Evolutionary conservation across 2,888 invertebrate genomes (phyloP).

Genomic region (Tubulanus polymorphus): DNA sequence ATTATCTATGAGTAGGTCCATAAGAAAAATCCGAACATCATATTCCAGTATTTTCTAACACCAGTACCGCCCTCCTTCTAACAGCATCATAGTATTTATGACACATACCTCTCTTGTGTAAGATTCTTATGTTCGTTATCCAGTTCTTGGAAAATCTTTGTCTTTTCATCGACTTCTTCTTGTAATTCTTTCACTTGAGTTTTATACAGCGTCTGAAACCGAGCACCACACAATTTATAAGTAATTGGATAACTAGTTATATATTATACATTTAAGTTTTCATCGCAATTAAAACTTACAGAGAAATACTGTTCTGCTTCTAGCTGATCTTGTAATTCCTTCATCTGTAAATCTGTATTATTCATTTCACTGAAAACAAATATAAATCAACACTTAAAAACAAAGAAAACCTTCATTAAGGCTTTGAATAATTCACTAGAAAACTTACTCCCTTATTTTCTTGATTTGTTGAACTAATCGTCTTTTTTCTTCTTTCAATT

Average conservation of each 20-base stretch:
- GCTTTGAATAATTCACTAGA: neutral
- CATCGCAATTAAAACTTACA: conserved; percentile 52
- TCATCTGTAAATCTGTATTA: conserved; percentile 70
- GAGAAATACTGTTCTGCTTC: conserved; percentile 96
- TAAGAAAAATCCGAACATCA: no score
- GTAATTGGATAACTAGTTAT: neutral
- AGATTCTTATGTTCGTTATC: conserved; percentile 71
- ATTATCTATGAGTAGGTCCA: no score
- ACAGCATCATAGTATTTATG: no score
- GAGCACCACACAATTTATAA: conserved; percentile 1
- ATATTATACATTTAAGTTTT: neutral
- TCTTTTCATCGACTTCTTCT: conserved; percentile 84
- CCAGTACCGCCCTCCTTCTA: no score
- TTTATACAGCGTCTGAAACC: conserved; percentile 75
- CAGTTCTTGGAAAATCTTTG: conserved; percentile 45
- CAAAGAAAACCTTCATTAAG: neutral
- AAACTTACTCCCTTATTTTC: conserved; percentile 62
- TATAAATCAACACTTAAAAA: conserved; percentile 3
- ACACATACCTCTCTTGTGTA: conserved; percentile 73
- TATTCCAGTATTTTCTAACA: no score
- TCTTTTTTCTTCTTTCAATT: conserved; percentile 67
- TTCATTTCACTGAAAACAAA: conserved; percentile 35
- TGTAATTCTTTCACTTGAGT: conserved; percentile 86
- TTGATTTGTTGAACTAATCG: conserved; percentile 72
- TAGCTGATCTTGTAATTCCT: conserved; percentile 89